Evolutionary conservation across 2,888 invertebrate species (phyloP), one percentile per base, ranked within the genome.

Genomic region (Erynnis tages): DNA sequence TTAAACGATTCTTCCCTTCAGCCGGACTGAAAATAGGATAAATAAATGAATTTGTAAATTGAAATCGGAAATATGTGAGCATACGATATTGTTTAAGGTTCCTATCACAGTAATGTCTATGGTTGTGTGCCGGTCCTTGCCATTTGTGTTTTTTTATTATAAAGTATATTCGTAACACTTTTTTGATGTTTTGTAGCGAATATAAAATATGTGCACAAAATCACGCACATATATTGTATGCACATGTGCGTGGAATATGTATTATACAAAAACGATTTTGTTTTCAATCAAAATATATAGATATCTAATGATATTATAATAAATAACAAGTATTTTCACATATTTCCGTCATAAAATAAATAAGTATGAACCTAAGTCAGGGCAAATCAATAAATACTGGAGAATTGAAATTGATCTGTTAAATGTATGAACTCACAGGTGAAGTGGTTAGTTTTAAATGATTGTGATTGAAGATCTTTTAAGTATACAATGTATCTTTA

Each of bases 21-120:
- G 63, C 57, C 77, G 73, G 79, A 81, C 81, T 82, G 80, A 79
- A 61, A n/a, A 67, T 75, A 76, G 60, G 57, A 17, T 50, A 61
- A 35, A 17, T 35, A n/a, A 50, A 49, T 30, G 11, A 34, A 21
- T 10, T 35, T 35, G 45, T 54, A 41, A 50, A 55, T 54, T 52
- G 54, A 54, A 48, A 40, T 35, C 53, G 57, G 63, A 62, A 66
- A 68, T 74, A 67, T 73, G 69, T 73, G 71, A 69, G 53, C 41
- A 55, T 61, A 54, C 47, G 23, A 14, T 38, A 35, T 21, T 16
- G 44, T 54, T 56, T 27, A 21, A 21, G 35, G 41, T 47, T 47
- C 47, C 47, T 47, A 47, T 43, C 16, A 44, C 30, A 29, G 21
- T 49, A 27, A 50, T 30, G 29, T 47, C 23, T 14, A 41, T 37